Percentiles rank a stretch among this genome's conserved stretches.
These are phyloP conservation scores for Ginglymostoma cirratum DNA, from an alignment of 2,113 vertebrate genomes.

Conservation along the genomic window DNA sequence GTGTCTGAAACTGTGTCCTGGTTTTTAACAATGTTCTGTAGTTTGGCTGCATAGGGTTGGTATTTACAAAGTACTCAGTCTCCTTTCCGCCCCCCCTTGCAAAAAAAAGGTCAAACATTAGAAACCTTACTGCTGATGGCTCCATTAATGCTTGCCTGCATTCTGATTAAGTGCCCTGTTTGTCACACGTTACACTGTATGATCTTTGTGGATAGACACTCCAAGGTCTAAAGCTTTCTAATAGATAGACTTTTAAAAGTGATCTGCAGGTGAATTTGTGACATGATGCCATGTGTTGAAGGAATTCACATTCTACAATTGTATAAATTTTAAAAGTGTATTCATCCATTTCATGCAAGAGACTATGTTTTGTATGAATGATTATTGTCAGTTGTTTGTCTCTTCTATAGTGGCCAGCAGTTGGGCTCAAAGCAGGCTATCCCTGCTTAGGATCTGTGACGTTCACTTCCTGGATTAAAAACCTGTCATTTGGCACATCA, in stretches of 20 bases:
- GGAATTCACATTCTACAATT: neutral
- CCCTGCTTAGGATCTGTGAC: neutral
- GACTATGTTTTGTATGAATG: neutral
- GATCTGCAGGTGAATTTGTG: neutral
- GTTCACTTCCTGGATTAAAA: neutral
- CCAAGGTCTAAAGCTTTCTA: neutral
- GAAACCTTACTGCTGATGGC: neutral
- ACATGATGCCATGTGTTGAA: neutral
- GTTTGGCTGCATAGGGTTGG: neutral
- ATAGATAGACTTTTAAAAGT: neutral
- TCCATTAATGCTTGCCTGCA: neutral
- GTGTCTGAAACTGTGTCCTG: neutral
- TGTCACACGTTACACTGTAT: neutral
- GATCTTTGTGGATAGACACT: neutral
- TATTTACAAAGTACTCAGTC: neutral
- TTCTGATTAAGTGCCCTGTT: neutral
- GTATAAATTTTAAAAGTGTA: neutral
- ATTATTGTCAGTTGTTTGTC: neutral
- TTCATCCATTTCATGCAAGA: neutral
- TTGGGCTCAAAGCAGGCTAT: neutral
- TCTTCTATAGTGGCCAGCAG: neutral
- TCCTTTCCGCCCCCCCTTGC: neutral
- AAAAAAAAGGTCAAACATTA: neutral
- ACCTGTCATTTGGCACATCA: neutral
- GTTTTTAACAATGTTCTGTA: neutral